Conservation (phyloP, 2,113 vertebrate species). For the Nipponia nippon region DNA sequence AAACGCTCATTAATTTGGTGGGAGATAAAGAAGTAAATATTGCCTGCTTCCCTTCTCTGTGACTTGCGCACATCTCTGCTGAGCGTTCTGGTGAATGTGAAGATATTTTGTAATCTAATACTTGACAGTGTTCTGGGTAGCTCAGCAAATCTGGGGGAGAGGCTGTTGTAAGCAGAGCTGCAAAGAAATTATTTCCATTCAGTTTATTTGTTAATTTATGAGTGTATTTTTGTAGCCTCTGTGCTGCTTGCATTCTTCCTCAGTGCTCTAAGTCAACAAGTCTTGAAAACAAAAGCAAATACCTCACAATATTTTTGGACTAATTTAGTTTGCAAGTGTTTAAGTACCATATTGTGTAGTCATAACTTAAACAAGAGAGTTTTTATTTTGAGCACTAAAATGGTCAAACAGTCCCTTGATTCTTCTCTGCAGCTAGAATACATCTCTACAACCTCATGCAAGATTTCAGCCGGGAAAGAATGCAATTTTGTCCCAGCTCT, state of each 20-base stretch:
- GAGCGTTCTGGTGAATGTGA: background rate
- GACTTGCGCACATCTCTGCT: background rate
- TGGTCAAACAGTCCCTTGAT: background rate
- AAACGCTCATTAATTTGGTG: background rate
- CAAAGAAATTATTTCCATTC: background rate
- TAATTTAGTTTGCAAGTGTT: background rate
- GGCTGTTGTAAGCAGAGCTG: background rate
- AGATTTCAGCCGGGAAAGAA: background rate
- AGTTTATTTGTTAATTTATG: background rate
- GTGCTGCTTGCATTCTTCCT: background rate
- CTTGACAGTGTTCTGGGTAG: background rate
- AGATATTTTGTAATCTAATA: background rate
- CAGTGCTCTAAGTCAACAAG: background rate
- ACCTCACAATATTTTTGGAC: background rate
- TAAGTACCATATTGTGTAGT: background rate
- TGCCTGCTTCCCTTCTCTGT: background rate
- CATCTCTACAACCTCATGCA: background rate
- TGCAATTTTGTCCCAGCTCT: background rate
- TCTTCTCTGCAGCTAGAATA: background rate
- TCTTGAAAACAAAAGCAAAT: background rate
- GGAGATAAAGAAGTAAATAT: background rate
- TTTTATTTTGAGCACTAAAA: background rate
- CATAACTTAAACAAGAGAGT: background rate
- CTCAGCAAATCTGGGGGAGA: background rate
- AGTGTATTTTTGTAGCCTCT: background rate